Base-by-base conservation (phyloP, 2,113 vertebrate genomes). In the Engraulis encrasicolus region DNA sequence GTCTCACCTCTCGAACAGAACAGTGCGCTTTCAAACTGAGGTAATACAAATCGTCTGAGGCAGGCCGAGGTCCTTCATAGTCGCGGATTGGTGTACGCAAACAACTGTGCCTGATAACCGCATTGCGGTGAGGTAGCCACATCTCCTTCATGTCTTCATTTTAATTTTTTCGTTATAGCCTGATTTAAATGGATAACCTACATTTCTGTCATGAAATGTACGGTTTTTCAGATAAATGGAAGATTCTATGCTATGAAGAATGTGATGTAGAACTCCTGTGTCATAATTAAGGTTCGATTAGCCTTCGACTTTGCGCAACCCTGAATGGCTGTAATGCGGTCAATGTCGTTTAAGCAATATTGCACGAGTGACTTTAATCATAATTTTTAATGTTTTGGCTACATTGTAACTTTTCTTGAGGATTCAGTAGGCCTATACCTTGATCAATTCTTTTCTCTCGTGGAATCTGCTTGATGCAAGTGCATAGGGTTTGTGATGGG, bases 71-170 rank as follows among this genome's bases (percentile, higher is more conserved):
- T 31, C 31, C 17, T 34, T 36, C 23, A 74, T 74, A 3, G 9
- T 74, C 66, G 31, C 31, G 1, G 31, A 36, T 15, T 2, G 66
- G 66, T 34, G 66, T 34, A 17, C 17, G 66, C 34, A 74, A 74
- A 74, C 66, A 74, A 15, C 6, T 74, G 17, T 74, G 66, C 17
- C 66, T 34, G 27, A 74, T 34, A 27, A 36, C 12, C 3, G 66
- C 66, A 74, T 74, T 74, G 18, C 66, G 66, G 11, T 74, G 66
- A 27, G 66, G 66, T 4, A 74, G 15, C 66, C 66, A 74, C 66
- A 74, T 74, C 66, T 74, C 66, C 14, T 17, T 1, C 4, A 36
- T 36, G 2, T 34, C 14, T 74, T 14, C 27, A 45, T 45, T 45
- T 3, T 14, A 15, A 17, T 34, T 4, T 74, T 74, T 34, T 23